Percentiles rank a stretch among this genome's conserved stretches.
Evolutionary conservation across 2,797 vertebrate genomes (phyloP).

Genomic region (Oreochromis mossambicus): DNA sequence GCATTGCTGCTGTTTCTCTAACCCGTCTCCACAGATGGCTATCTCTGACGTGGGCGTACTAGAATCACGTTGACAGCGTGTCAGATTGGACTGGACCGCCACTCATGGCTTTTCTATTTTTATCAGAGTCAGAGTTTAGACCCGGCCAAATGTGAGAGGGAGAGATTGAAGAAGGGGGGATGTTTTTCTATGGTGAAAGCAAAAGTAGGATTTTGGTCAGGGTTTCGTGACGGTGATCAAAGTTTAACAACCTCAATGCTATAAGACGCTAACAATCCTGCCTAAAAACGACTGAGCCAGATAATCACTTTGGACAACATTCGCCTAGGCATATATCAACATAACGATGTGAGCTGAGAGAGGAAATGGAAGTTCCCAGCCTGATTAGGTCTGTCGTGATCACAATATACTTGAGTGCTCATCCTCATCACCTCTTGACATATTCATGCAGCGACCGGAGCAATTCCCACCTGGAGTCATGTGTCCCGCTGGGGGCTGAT

Average conservation of each 20-base stretch:
- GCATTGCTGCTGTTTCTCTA: conserved; percentile 8
- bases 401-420: not conserved
- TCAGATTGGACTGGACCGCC: conserved; percentile 63
- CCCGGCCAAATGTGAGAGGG: not conserved
- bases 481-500: conserved; percentile 40
- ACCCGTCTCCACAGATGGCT: not conserved
- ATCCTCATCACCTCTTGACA: conserved; percentile 7
- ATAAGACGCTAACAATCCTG: not conserved
- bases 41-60: conserved; percentile 28
- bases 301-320: not conserved
- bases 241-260: not conserved
- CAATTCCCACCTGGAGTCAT: conserved; percentile 16
- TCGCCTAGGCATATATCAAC: not conserved
- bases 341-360: not conserved
- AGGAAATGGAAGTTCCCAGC: not conserved
- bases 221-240: not conserved
- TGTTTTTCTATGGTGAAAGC: not conserved
- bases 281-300: not conserved
- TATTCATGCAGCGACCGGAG: not conserved
- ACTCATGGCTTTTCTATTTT: conserved; percentile 64
- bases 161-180: not conserved
- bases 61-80: conserved; percentile 63
- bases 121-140: conserved; percentile 43
- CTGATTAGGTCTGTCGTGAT: not conserved
- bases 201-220: not conserved